These are phyloP conservation scores for Puntigrus tetrazona DNA, from an alignment of 2,113 vertebrate genomes.

Conservation along the genomic window DNA sequence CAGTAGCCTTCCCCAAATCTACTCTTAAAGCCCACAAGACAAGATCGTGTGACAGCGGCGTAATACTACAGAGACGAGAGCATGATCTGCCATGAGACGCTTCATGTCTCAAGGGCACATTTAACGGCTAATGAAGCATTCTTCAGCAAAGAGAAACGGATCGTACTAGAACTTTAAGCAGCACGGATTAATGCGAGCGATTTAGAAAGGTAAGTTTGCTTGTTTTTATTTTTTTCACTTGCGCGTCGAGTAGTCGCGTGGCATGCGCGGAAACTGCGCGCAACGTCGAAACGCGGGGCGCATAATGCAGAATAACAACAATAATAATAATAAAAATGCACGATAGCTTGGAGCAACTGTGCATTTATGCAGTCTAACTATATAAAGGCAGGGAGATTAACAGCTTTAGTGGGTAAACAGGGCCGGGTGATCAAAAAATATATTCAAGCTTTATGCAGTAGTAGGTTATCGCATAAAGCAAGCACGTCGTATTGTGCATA, in stretches of 20 bases:
- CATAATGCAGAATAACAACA: background rate
- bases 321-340: background rate
- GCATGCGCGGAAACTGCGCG: background rate
- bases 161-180: background rate
- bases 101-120: conserved; percentile 55
- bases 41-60: conserved; percentile 76
- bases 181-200: background rate
- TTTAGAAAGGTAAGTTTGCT: conserved; percentile 28
- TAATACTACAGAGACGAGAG: conserved; percentile 61
- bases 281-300: background rate
- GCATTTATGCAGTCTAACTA: background rate
- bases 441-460: background rate
- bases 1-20: conserved; percentile 76
- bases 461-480: background rate
- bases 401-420: background rate
- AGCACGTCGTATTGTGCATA: background rate
- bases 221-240: background rate
- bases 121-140: conserved; percentile 12
- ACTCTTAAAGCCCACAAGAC: conserved; percentile 65
- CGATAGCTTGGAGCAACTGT: background rate
- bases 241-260: background rate
- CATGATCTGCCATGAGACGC: conserved; percentile 62
- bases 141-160: background rate
- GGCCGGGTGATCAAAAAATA: background rate
- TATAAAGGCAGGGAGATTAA: background rate